Percentiles rank a stretch among this genome's conserved stretches.
These are phyloP conservation scores for Scolanthus callimorphus DNA, from an alignment of 92 coral and sea anemone species.

Conservation along the genomic window DNA sequence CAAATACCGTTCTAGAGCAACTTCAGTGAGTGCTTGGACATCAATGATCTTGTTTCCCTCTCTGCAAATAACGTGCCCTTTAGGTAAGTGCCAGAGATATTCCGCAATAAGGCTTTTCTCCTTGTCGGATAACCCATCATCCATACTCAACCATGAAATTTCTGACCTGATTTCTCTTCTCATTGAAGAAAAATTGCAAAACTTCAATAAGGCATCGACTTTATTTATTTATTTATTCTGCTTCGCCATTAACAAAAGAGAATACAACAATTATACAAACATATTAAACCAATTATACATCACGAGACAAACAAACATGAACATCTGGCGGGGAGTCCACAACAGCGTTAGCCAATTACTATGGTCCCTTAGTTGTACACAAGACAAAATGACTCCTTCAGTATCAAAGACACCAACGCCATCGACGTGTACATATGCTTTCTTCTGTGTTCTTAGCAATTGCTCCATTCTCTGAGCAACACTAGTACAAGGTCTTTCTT, in stretches of 20 bases:
- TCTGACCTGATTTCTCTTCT: not conserved
- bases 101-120: not conserved
- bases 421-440: not conserved
- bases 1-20: constrained; percentile 18
- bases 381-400: too few species aligned
- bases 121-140: constrained; percentile 1
- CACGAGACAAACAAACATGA: too few species aligned
- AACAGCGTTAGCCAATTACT: too few species aligned
- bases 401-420: constrained; percentile 2
- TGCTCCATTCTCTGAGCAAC: not conserved
- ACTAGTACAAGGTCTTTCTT: constrained; percentile 3
- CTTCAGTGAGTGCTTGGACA: constrained; percentile 11
- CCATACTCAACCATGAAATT: constrained; percentile 2
- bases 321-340: too few species aligned
- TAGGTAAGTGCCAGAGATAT: constrained; percentile 3
- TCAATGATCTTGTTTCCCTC: constrained; percentile 19
- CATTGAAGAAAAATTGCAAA: constrained; percentile 2
- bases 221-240: too few species aligned
- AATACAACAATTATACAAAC: too few species aligned
- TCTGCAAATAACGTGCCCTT: not conserved
- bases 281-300: too few species aligned
- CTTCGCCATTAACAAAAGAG: too few species aligned
- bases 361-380: too few species aligned
- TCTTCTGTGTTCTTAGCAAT: not conserved
- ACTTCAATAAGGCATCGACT: not conserved